Percentiles rank a stretch among this genome's conserved stretches.
phyloP scores from a whole-genome alignment of 2,797 vertebrate genomes.

The Tangara arthus region DNA sequence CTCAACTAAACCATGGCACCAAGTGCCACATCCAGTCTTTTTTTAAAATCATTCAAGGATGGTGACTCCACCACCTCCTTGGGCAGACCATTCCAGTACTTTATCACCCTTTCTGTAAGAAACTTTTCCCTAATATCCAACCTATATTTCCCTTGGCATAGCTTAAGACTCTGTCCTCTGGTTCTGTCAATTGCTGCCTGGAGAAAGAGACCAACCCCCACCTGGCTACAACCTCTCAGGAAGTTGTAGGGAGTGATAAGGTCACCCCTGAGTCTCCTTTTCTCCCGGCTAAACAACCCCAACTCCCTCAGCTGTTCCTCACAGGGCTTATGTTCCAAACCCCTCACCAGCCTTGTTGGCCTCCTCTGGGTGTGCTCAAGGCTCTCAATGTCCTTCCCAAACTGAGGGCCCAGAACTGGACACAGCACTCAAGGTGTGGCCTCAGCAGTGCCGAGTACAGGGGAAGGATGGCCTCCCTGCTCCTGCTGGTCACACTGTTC shows the following conservation, averaged over 20 bases:
- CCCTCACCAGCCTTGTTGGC: background rate
- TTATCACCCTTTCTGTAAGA: background rate
- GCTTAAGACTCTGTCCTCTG: rapidly evolving
- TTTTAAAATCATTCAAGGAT: background rate
- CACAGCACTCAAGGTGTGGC: background rate
- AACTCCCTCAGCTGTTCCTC: background rate
- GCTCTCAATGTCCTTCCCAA: rapidly evolving
- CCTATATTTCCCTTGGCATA: background rate
- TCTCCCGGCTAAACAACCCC: background rate
- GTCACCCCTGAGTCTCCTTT: background rate
- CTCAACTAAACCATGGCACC: too few relatives aligned
- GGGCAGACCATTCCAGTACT: background rate
- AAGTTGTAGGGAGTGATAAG: background rate
- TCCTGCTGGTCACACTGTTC: background rate
- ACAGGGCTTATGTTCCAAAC: background rate
- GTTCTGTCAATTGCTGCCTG: background rate
- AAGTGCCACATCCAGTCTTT: background rate
- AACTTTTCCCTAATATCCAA: background rate
- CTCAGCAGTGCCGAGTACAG: background rate
- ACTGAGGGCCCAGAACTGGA: background rate
- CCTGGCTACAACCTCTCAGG: background rate
- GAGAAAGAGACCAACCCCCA: background rate
- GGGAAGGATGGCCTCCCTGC: background rate
- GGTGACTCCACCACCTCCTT: background rate
- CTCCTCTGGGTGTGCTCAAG: rapidly evolving